Base-by-base conservation (phyloP, 1,140 invertebrate genomes). In the Andricus grossulariae region DNA sequence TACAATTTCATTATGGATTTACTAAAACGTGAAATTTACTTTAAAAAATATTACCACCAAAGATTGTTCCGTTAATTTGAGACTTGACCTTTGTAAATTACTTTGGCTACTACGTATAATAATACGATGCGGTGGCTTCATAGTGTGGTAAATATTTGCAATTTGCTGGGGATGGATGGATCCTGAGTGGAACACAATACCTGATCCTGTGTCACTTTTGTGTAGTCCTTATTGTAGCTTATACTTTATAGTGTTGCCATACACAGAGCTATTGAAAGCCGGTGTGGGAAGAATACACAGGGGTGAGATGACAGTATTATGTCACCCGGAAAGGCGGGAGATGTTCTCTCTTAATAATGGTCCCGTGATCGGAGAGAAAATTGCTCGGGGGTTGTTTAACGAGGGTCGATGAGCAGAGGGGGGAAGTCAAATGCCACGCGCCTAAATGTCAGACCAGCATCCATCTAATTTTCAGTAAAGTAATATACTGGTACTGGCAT, bases 371-470 rank as follows among this genome's bases (percentile, higher is more conserved):
- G 80, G 85, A 86, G 88, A 89, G 88, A 87, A 89, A 89, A 90
- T 89, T 90, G 87, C 85, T 84, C 83, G 60, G 83, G 85, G 84
- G 71, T 77, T 80, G 81, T 82, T 86, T 79, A 88, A 84, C 83
- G 77, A 86, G 82, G 84, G 80, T 77, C 72, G 79, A 73, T 50
- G n/a, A 71, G 50, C 75, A 55, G 71, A 79, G 81, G 73, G 77
- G 74, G 79, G 60, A 75, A 82, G 81, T 82, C 78, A 88, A 88
- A 88, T 88, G 87, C 82, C 86, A 88, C 77, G 81, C 80, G 83
- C 45, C 80, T 79, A 90, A 90, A 90, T 90, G 89, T 89, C 89
- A 89, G 76, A 78, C 49, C 88, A 90, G 89, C 89, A 89, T 89
- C 89, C 88, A 82, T 74, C 25, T 39, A 74, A 39, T 49, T 45